phyloP scores from a whole-genome alignment of 1,140 invertebrate genomes.

The Rhagoletis zephyria region DNA sequence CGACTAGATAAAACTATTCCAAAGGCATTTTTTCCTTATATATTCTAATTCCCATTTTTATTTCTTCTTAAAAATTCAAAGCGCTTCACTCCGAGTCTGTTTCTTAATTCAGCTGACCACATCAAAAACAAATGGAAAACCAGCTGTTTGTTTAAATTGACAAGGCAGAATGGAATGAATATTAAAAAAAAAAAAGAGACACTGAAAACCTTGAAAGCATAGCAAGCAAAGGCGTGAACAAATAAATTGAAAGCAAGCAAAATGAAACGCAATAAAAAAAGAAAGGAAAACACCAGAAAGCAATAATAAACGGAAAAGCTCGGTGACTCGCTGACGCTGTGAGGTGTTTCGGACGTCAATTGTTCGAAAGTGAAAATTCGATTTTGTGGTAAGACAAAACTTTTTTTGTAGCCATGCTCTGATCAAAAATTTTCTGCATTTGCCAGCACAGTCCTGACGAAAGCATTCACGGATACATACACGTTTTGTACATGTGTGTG shows the following conservation, averaged over 20 bases:
- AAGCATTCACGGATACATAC: background rate
- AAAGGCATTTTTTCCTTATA: too few relatives aligned
- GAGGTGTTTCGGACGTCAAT: slow-evolving; percentile 66
- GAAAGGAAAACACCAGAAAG: background rate
- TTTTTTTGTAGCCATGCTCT: slow-evolving; percentile 23
- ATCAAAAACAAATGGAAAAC: background rate
- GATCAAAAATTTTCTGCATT: background rate
- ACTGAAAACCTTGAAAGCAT: background rate
- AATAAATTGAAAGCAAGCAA: slow-evolving; percentile 6
- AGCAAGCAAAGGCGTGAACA: background rate
- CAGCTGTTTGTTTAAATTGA: background rate
- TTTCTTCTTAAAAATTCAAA: background rate
- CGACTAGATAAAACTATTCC: too few relatives aligned
- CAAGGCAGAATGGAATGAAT: background rate
- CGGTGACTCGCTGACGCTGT: background rate
- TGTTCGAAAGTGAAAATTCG: slow-evolving; percentile 73
- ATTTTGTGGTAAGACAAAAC: slow-evolving; percentile 67
- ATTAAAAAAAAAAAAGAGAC: background rate
- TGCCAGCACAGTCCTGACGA: background rate
- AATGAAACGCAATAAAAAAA: background rate
- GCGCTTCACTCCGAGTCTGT: background rate
- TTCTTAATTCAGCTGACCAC: slow-evolving; percentile 31
- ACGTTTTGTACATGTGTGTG: background rate
- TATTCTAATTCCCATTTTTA: too few relatives aligned
- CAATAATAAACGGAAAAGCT: slow-evolving; percentile 18